phyloP scores from a whole-genome alignment of 2,888 invertebrate genomes.

The Drosophila subquinaria region DNA sequence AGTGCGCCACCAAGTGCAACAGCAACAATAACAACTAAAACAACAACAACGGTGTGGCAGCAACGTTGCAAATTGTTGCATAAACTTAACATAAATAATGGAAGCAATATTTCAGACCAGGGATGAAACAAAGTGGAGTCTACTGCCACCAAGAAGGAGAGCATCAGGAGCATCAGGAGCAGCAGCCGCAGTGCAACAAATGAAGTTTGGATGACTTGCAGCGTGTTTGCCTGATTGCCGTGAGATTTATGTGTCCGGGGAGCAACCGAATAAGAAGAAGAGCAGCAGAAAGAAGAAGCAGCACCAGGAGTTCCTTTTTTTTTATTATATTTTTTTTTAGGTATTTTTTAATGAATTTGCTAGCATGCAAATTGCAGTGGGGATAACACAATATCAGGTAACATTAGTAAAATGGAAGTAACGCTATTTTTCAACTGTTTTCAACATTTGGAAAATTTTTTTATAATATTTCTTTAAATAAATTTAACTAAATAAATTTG shows the following conservation, averaged over 20 bases:
- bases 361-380: conserved; percentile 6
- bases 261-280: conserved; percentile 13
- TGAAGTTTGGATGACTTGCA: conserved; percentile 82
- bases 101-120: conserved; percentile 74
- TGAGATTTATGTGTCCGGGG: conserved; percentile 72
- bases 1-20: conserved; percentile 60
- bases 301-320: conserved; percentile 7
- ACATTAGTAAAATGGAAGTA: neutral
- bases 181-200: conserved; percentile 73
- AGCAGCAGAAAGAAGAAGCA: conserved; percentile 11
- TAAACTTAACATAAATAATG: conserved; percentile 78
- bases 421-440: no score
- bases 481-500: neutral
- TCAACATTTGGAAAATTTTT: no score
- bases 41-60: conserved; percentile 23
- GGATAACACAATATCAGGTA: neutral
- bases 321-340: conserved; percentile 28
- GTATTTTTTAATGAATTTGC: conserved; percentile 32
- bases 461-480: no score
- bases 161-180: conserved; percentile 25
- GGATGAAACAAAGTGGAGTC: conserved; percentile 56
- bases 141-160: neutral
- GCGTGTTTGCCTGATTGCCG: conserved; percentile 73
- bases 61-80: conserved; percentile 68
- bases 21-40: conserved; percentile 32